phyloP scores from a whole-genome alignment of 1,140 invertebrate genomes.

The Asobara japonica region DNA sequence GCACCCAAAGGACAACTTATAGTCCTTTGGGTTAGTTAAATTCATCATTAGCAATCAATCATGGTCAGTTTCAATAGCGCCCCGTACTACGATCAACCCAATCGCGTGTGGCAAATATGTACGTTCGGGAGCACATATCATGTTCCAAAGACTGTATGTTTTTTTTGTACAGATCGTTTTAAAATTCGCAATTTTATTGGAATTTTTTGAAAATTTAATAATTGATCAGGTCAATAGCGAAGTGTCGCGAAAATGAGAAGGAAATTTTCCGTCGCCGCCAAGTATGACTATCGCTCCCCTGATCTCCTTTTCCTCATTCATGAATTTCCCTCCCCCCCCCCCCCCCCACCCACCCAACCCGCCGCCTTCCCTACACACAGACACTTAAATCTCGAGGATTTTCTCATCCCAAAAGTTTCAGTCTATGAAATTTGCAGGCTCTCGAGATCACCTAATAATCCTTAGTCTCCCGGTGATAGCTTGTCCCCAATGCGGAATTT shows the following conservation, averaged over 20 bases:
- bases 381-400: conserved; percentile 3
- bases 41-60: too few species aligned
- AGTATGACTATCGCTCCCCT: neutral
- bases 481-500: neutral
- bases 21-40: too few species aligned
- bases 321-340: neutral
- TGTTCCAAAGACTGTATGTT: too few species aligned
- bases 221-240: too few species aligned
- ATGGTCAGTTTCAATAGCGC: too few species aligned
- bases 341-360: neutral
- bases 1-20: neutral
- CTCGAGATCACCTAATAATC: conserved; percentile 4
- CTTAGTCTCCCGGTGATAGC: neutral
- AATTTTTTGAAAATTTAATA: too few species aligned
- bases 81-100: too few species aligned
- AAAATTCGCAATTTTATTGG: too few species aligned
- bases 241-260: too few species aligned
- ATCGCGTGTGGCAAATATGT: too few species aligned
- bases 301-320: conserved; percentile 1
- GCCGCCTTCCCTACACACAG: neutral
- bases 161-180: too few species aligned
- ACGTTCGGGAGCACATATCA: too few species aligned
- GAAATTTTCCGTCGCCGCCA: neutral
- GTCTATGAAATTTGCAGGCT: neutral
- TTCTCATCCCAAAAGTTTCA: conserved; percentile 1